Evolutionary conservation across 2,113 vertebrate species (phyloP).

Genomic region (Tyto alba): DNA sequence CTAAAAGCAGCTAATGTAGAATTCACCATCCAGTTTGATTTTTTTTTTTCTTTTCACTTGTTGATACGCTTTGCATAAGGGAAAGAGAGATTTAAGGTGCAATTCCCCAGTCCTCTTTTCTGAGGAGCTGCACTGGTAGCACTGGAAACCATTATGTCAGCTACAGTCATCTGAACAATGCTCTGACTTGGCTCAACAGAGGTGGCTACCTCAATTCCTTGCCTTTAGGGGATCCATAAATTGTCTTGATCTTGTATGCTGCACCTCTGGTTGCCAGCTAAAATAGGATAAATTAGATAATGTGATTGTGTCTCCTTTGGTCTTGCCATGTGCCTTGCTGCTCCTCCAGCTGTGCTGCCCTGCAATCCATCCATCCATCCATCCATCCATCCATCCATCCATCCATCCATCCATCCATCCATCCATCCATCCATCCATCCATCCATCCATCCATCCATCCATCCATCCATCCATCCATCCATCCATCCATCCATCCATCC

Average conservation of each 20-base stretch:
- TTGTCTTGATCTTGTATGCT: neutral
- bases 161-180: neutral
- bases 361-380: fast-evolving
- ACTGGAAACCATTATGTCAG: neutral
- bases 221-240: neutral
- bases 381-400: neutral
- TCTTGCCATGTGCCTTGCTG: neutral
- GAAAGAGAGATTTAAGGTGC: neutral
- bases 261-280: neutral
- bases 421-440: neutral
- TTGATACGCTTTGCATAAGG: neutral
- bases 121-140: neutral
- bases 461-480: neutral
- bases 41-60: neutral
- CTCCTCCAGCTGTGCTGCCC: neutral
- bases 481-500: neutral
- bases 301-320: neutral
- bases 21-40: neutral
- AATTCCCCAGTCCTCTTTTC: neutral
- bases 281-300: neutral
- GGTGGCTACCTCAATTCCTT: neutral
- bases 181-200: neutral
- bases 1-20: neutral
- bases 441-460: fast-evolving
- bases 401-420: neutral